Conservation (phyloP, 2,113 vertebrate genomes). For the Lipotes vexillifer region DNA sequence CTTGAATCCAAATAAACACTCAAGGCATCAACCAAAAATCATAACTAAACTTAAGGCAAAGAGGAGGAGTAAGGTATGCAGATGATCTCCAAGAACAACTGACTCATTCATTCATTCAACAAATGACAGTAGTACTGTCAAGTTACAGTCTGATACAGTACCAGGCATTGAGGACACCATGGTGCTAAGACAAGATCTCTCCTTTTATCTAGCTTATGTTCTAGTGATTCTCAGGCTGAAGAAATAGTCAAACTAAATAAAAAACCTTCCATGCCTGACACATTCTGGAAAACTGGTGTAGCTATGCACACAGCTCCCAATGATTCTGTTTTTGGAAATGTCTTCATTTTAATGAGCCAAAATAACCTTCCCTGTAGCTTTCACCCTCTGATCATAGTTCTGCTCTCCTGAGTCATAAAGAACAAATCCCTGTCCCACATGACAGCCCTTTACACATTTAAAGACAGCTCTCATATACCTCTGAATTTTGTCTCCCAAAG, state of each 20-base stretch:
- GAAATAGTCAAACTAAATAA: background rate
- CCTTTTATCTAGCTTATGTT: background rate
- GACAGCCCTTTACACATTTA: constrained; percentile 13
- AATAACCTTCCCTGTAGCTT: background rate
- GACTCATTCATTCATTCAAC: background rate
- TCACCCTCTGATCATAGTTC: constrained; percentile 11
- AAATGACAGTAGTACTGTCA: background rate
- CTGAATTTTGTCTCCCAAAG: constrained; percentile 19
- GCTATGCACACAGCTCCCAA: background rate
- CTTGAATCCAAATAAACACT: background rate
- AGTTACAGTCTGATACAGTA: background rate
- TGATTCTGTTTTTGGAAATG: constrained; percentile 19
- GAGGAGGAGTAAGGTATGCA: background rate
- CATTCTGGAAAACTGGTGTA: background rate
- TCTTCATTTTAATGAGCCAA: constrained; percentile 40
- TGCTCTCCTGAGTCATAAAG: background rate
- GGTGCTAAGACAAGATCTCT: background rate
- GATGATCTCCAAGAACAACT: background rate
- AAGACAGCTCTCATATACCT: background rate
- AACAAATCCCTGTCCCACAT: background rate
- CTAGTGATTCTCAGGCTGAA: background rate
- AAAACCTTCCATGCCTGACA: background rate
- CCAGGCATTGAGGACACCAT: background rate
- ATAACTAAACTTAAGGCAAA: background rate
- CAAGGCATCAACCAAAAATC: constrained; percentile 2